Evolutionary conservation across 1,140 invertebrate species (phyloP).

Genomic region (Panulirus ornatus): DNA sequence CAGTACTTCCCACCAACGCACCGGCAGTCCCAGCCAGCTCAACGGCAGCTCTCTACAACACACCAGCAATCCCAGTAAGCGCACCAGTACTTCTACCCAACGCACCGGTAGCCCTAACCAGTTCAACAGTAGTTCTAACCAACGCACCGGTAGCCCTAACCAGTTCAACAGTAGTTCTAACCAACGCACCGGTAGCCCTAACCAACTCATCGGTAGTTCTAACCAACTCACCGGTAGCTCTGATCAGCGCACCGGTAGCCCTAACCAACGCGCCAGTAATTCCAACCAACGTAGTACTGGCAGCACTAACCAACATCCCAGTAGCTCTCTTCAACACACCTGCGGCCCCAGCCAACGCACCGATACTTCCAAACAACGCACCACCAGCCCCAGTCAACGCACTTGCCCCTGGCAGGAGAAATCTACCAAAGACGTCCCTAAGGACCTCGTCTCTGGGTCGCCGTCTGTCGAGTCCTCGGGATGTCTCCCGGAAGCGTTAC

Average conservation of each 20-base stretch:
- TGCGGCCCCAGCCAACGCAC: not conserved
- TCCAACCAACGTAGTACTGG: not conserved
- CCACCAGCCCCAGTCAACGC: not conserved
- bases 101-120: not conserved
- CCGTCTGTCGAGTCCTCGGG: not conserved
- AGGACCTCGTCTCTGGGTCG: not conserved
- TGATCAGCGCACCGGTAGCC: constrained; percentile 20
- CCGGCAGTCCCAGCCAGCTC: not conserved
- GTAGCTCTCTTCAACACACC: not conserved
- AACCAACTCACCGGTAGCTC: not conserved
- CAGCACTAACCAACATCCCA: not conserved
- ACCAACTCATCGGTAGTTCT: not conserved
- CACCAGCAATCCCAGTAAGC: not conserved
- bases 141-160: constrained; percentile 12
- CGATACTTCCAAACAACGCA: not conserved
- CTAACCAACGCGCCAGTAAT: not conserved
- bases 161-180: not conserved
- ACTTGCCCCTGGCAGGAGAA: not conserved
- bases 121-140: not conserved
- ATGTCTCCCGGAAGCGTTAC: not conserved
- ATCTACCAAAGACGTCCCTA: not conserved
- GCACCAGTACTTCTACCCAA: not conserved
- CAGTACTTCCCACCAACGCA: not conserved
- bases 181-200: constrained; percentile 1
- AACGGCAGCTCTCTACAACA: not conserved